Percentiles rank a stretch among this genome's conserved stretches.
Conservation (phyloP, 2,797 vertebrate species). For the Glyptemys insculpta region DNA sequence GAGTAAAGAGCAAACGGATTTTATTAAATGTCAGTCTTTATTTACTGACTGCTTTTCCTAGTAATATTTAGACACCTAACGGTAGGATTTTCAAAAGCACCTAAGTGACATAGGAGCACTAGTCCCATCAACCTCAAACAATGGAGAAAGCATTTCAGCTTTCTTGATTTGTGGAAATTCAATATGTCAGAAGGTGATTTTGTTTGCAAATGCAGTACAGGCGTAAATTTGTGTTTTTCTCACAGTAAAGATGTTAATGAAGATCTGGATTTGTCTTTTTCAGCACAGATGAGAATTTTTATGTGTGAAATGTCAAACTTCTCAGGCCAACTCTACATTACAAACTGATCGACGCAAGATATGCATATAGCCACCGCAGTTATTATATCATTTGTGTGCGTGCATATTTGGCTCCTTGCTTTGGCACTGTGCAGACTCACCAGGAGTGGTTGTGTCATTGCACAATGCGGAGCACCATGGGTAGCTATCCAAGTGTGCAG, state of each 20-base stretch:
- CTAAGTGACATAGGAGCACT: too few relatives aligned
- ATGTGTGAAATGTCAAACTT: neutral
- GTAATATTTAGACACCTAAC: neutral
- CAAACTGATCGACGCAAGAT: too few relatives aligned
- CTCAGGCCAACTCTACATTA: too few relatives aligned
- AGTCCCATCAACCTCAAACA: too few relatives aligned
- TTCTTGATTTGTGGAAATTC: neutral
- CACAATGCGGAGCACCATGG: too few relatives aligned
- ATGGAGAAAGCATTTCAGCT: neutral
- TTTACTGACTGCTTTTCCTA: conserved; percentile 5
- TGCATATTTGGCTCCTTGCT: too few relatives aligned
- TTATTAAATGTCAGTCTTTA: neutral
- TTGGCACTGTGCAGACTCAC: too few relatives aligned
- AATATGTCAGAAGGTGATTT: neutral
- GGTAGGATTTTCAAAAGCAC: too few relatives aligned
- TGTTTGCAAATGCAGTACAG: neutral
- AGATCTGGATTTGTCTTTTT: neutral
- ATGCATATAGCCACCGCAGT: too few relatives aligned
- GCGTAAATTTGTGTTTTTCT: neutral
- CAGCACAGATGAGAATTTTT: neutral
- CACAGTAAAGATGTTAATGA: neutral
- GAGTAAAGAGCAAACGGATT: conserved; percentile 29
- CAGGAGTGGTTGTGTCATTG: too few relatives aligned
- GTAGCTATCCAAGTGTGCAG: too few relatives aligned
- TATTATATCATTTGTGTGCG: too few relatives aligned